Percentiles rank a stretch among this genome's conserved stretches.
These are phyloP conservation scores for Amazona guildingii DNA, from an alignment of 2,113 vertebrate species.

Conservation along the genomic window DNA sequence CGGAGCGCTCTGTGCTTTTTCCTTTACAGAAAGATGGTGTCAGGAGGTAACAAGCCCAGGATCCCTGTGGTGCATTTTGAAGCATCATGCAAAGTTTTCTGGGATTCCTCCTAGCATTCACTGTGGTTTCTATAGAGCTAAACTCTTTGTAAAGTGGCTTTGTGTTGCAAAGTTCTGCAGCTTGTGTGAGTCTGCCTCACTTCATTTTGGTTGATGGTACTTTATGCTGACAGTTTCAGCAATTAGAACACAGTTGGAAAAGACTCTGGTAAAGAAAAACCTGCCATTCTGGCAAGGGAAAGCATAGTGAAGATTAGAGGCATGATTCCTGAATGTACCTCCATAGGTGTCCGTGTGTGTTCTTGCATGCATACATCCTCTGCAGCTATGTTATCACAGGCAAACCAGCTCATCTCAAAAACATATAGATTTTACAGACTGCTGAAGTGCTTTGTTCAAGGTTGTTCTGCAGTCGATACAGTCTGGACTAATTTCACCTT, in stretches of 20 bases:
- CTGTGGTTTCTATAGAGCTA: background rate
- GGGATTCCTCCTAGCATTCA: constrained; percentile 39
- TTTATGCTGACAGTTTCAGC: constrained; percentile 15
- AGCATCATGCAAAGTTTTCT: constrained; percentile 8
- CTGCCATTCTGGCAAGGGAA: background rate
- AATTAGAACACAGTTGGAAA: constrained; percentile 18
- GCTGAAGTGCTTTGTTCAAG: background rate
- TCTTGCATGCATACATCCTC: background rate
- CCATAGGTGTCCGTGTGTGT: background rate
- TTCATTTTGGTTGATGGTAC: background rate
- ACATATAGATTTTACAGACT: rapidly evolving
- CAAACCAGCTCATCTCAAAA: background rate
- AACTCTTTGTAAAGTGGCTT: constrained; percentile 31
- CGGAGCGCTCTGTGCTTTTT: background rate
- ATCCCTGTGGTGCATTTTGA: constrained; percentile 25
- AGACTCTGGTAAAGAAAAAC: background rate
- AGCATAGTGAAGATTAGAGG: background rate
- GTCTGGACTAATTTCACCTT: background rate
- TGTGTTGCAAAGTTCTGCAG: constrained; percentile 32
- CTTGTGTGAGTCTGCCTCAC: background rate
- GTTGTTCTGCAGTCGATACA: background rate
- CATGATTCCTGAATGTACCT: background rate
- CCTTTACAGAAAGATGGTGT: background rate
- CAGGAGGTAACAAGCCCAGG: background rate
- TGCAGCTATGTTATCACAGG: background rate